phyloP scores from a whole-genome alignment of 2,113 vertebrate genomes.

The Aegypius monachus region DNA sequence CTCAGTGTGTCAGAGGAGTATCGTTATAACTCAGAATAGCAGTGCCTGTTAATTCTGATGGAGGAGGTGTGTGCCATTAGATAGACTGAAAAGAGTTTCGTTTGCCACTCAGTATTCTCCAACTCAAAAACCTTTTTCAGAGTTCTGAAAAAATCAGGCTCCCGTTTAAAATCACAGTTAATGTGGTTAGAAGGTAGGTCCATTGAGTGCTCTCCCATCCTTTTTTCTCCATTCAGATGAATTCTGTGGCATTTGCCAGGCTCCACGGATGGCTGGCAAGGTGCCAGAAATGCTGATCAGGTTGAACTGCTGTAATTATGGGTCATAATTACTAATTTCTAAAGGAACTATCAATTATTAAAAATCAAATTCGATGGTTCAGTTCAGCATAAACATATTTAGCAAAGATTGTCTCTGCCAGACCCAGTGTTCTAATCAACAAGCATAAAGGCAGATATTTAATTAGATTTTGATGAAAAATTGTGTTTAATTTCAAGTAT shows the following conservation, averaged over 20 bases:
- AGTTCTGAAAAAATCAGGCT: neutral
- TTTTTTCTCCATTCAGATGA: neutral
- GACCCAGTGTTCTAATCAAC: conserved; percentile 86
- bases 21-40: neutral
- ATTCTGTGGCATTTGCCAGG: neutral
- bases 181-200: neutral
- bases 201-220: neutral
- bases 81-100: neutral
- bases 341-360: conserved; percentile 77
- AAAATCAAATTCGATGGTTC: conserved; percentile 80
- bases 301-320: conserved; percentile 78
- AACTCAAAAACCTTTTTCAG: neutral
- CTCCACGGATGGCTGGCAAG: conserved; percentile 25
- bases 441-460: conserved; percentile 81
- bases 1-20: neutral
- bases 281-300: conserved; percentile 64
- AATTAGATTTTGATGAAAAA: conserved; percentile 99
- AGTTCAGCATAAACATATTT: conserved; percentile 83
- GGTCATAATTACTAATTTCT: conserved; percentile 80
- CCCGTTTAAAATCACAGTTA: neutral
- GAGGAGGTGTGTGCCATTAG: neutral
- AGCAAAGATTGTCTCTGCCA: conserved; percentile 79
- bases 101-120: neutral
- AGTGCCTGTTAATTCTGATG: neutral
- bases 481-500: conserved; percentile 97